These are phyloP conservation scores for Heteronetta atricapilla DNA, from an alignment of 2,113 vertebrate genomes.

Conservation along the genomic window DNA sequence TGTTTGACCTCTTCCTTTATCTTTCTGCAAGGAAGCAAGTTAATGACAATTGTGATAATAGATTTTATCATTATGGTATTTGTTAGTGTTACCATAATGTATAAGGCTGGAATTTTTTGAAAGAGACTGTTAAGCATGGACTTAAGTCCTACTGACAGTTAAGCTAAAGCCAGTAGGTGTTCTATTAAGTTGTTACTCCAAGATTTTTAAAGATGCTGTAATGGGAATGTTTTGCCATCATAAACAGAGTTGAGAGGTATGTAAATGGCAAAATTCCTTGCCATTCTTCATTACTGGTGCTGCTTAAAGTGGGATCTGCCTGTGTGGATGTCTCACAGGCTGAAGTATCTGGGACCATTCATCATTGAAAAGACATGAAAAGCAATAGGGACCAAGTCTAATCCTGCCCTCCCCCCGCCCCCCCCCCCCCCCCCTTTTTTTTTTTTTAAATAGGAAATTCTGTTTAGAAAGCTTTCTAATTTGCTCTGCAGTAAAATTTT, in stretches of 20 bases:
- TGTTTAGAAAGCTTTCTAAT: background rate
- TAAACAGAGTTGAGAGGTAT: background rate
- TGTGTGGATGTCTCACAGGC: background rate
- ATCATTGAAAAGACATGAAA: background rate
- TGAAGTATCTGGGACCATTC: background rate
- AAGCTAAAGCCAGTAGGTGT: background rate
- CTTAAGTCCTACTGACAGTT: background rate
- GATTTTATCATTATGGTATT: background rate
- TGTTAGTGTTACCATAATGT: background rate
- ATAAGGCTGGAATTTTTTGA: background rate
- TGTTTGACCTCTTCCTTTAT: background rate
- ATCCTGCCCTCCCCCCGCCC: no score
- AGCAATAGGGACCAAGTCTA: background rate
- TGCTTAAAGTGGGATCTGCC: background rate
- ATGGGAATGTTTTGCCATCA: background rate
- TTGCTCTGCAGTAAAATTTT: background rate
- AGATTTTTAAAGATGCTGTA: background rate
- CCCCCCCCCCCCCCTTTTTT: fast-evolving
- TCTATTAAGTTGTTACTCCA: background rate
- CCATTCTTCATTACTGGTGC: background rate
- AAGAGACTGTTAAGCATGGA: background rate
- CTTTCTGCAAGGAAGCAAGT: background rate
- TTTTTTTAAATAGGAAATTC: background rate
- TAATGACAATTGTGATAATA: background rate
- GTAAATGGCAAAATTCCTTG: background rate